Conservation (phyloP, 64 coral and sea anemone species). For the Trachythela sp. region DNA sequence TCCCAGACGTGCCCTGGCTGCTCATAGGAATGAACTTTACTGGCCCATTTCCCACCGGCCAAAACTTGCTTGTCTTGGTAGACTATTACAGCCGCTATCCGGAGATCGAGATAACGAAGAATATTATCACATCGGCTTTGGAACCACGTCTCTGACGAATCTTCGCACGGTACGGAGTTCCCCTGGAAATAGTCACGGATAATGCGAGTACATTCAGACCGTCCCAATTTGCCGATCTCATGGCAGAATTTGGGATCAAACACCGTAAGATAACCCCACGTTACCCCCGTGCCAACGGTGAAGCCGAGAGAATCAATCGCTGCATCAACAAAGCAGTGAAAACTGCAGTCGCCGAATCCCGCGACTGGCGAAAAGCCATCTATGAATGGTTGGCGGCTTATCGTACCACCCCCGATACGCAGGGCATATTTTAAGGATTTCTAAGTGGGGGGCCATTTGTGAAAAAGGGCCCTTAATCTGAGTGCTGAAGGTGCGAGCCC, state of each 20-base stretch:
- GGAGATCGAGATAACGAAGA: slow-evolving; percentile 14
- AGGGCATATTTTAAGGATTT: too few relatives aligned
- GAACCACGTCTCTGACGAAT: neutral
- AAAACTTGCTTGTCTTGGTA: neutral
- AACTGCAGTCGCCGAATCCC: neutral
- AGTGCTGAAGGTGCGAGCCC: too few relatives aligned
- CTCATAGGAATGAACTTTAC: neutral
- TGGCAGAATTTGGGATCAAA: slow-evolving; percentile 2
- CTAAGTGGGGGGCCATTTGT: too few relatives aligned
- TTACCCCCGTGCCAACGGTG: slow-evolving; percentile 21
- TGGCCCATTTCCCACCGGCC: neutral
- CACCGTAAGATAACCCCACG: slow-evolving; percentile 7
- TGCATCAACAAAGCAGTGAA: neutral
- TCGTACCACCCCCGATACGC: neutral
- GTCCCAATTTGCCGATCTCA: neutral
- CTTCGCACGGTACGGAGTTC: neutral
- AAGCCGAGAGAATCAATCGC: slow-evolving; percentile 19
- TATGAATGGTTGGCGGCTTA: slow-evolving; percentile 2
- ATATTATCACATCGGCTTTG: neutral
- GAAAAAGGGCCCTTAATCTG: too few relatives aligned
- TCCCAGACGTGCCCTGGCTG: neutral
- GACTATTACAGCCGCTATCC: neutral
- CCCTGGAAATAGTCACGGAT: slow-evolving; percentile 11
- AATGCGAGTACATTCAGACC: neutral
- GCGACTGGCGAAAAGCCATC: neutral